Percentiles rank a stretch among this genome's conserved stretches.
Evolutionary conservation across 2,113 vertebrate species (phyloP).

Genomic region (Cranoglanis bouderius): DNA sequence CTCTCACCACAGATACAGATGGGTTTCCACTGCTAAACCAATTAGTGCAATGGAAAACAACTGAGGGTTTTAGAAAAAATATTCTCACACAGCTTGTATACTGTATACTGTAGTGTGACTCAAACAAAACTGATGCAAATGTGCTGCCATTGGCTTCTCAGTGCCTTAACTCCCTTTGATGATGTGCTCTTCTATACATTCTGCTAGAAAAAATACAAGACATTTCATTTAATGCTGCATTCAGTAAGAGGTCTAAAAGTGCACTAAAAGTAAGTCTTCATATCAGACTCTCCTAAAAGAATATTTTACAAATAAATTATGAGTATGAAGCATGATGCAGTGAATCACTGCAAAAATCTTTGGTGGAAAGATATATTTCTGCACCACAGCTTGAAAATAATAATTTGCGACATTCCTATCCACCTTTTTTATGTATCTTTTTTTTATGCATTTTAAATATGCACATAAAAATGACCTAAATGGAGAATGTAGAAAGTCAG

Average conservation of each 20-base stretch:
- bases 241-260: not conserved
- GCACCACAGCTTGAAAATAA: not conserved
- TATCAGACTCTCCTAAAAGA: not conserved
- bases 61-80: not conserved
- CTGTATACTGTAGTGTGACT: not conserved
- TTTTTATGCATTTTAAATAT: not conserved
- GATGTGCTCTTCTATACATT: not conserved
- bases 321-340: too few relatives aligned
- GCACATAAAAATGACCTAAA: not conserved
- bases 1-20: constrained; percentile 35
- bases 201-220: not conserved
- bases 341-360: not conserved
- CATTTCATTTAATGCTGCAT: not conserved
- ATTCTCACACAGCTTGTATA: not conserved
- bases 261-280: not conserved
- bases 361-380: not conserved
- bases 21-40: constrained; percentile 19
- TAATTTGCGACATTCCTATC: not conserved
- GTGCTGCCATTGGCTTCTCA: constrained; percentile 17
- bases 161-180: constrained; percentile 6
- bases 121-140: constrained; percentile 2
- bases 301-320: not conserved
- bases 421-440: not conserved
- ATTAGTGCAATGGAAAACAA: constrained; percentile 11
- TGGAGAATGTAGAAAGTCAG: not conserved